Percentiles rank a stretch among this genome's conserved stretches.
Conservation (phyloP, 2,888 invertebrate genomes). For the Drosophila atripex region DNA sequence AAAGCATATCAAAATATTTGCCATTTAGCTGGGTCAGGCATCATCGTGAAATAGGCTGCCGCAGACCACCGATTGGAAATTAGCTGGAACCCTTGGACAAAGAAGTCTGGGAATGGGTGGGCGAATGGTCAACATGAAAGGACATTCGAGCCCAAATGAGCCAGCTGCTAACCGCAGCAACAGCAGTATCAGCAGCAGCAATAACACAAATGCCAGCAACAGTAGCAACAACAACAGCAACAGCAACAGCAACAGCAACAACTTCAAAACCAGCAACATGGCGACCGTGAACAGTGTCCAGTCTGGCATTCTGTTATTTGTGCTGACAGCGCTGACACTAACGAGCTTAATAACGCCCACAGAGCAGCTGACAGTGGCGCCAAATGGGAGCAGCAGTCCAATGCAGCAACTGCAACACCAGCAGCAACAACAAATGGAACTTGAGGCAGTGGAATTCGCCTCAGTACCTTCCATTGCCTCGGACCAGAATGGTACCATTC, state of each 20-base stretch:
- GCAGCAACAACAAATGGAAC: constrained; percentile 18
- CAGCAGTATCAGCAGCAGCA: constrained; percentile 10
- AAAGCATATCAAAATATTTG: constrained; percentile 72
- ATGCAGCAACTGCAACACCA: constrained; percentile 10
- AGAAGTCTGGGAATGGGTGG: constrained; percentile 6
- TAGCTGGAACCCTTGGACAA: constrained; percentile 31
- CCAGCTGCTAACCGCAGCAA: constrained; percentile 60
- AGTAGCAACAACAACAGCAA: constrained; percentile 27
- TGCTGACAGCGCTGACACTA: constrained; percentile 74
- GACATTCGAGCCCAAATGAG: constrained; percentile 69
- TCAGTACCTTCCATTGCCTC: constrained; percentile 26
- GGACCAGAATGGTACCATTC: constrained; percentile 54
- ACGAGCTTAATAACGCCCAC: constrained; percentile 79
- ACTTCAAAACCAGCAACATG: constrained; percentile 20
- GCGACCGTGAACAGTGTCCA: constrained; percentile 53
- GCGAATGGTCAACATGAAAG: constrained; percentile 62
- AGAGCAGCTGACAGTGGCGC: constrained; percentile 63
- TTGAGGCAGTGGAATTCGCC: constrained; percentile 43
- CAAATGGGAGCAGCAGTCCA: constrained; percentile 38
- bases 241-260: constrained; percentile 4
- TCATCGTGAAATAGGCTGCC: constrained; percentile 43
- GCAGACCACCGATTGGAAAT: constrained; percentile 51
- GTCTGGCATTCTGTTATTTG: constrained; percentile 69
- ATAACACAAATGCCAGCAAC: constrained; percentile 9
- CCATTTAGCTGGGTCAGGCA: constrained; percentile 50